Evolutionary conservation across 2,113 vertebrate genomes (phyloP).

Genomic region (Neoarius graeffei): DNA sequence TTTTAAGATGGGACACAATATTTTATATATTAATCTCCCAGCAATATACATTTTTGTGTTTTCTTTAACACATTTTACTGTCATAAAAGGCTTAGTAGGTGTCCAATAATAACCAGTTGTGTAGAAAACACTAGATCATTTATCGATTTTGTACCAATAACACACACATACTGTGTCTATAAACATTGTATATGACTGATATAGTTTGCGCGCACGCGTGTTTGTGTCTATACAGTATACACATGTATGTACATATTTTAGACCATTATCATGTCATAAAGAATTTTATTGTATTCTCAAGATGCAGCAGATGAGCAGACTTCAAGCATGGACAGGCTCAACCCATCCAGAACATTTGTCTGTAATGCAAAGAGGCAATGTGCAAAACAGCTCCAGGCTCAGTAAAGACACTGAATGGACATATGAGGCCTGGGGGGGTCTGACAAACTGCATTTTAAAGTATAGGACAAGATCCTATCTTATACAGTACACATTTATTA

Average conservation of each 20-base stretch:
- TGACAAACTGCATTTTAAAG: constrained; percentile 2
- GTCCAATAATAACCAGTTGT: neutral
- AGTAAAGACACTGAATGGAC: constrained; percentile 15
- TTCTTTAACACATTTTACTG: neutral
- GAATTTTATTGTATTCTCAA: constrained; percentile 72
- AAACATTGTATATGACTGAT: no score
- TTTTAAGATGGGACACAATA: no score
- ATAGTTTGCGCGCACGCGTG: neutral
- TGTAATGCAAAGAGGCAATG: constrained; percentile 59
- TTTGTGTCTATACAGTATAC: neutral
- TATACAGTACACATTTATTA: constrained; percentile 22
- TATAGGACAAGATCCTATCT: constrained; percentile 22
- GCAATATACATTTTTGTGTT: neutral
- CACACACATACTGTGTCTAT: no score
- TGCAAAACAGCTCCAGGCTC: constrained; percentile 65
- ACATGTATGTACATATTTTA: constrained; percentile 45
- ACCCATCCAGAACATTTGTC: constrained; percentile 44
- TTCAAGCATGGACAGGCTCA: constrained; percentile 59
- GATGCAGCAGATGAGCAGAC: constrained; percentile 70
- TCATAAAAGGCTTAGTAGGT: neutral
- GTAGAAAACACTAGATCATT: neutral
- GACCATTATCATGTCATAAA: constrained; percentile 44
- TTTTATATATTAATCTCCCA: no score
- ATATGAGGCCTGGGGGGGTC: neutral
- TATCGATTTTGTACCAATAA: neutral